Conservation (phyloP, 2,888 invertebrate species). For the Cephus runcator region DNA sequence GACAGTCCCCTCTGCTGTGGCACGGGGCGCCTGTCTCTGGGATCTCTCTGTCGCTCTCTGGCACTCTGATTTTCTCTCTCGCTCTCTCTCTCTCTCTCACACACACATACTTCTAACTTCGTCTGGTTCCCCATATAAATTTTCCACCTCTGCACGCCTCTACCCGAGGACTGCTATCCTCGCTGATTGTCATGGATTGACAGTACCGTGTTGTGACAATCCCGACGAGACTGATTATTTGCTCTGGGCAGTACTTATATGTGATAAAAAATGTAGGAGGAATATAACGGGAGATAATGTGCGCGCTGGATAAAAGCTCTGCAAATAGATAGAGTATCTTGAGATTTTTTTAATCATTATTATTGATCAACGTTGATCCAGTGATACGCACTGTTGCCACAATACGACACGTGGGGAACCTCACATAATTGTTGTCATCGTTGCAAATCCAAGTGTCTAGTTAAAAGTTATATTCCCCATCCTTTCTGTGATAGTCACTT, state of each 20-base stretch:
- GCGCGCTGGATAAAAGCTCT: not conserved
- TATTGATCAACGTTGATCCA: not conserved
- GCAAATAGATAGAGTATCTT: not conserved
- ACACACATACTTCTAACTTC: conserved; percentile 2
- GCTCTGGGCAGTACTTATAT: not conserved
- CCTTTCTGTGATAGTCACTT: no score
- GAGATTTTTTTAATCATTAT: not conserved
- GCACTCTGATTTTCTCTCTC: conserved; percentile 2
- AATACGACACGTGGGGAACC: not conserved
- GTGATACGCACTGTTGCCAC: not conserved
- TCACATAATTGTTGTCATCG: not conserved
- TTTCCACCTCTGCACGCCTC: not conserved
- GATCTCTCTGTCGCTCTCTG: not conserved
- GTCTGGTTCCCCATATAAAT: not conserved
- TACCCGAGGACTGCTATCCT: not conserved
- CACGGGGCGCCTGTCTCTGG: conserved; percentile 7
- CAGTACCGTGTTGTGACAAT: not conserved
- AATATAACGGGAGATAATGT: not conserved
- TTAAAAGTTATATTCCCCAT: no score
- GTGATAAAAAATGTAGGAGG: not conserved
- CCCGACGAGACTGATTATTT: not conserved
- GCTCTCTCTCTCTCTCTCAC: not conserved
- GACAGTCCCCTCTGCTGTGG: not conserved
- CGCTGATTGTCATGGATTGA: conserved; percentile 23
- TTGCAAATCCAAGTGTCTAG: no score